Conservation (phyloP, 2,797 vertebrate genomes). For the Myoxocephalus aenaeus region DNA sequence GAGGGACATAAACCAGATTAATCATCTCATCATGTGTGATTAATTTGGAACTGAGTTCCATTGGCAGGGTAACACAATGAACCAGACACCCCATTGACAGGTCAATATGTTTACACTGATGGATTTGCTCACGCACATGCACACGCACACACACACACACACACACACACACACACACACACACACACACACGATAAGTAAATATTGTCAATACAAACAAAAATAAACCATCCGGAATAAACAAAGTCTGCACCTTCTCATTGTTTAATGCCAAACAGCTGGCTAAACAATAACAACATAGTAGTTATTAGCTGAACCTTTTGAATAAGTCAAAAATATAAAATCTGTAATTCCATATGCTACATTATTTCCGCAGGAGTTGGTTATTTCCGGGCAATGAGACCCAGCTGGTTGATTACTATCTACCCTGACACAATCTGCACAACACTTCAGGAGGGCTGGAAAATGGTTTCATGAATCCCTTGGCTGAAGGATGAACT, state of each 20-base stretch:
- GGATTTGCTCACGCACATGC: slow-evolving; percentile 44
- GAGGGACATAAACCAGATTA: slow-evolving; percentile 76
- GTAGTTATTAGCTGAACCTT: background rate
- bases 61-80: slow-evolving; percentile 60
- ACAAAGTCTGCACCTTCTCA: background rate
- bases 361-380: background rate
- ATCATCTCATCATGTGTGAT: slow-evolving; percentile 83
- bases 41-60: slow-evolving; percentile 70
- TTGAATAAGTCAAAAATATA: background rate
- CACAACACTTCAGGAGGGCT: slow-evolving; percentile 1
- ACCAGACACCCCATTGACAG: slow-evolving; percentile 71
- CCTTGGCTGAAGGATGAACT: background rate
- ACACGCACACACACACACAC: slow-evolving; percentile 3
- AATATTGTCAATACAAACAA: background rate
- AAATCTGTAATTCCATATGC: background rate
- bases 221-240: background rate
- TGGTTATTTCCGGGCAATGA: background rate
- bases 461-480: background rate
- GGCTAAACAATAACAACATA: background rate
- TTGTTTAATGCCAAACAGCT: background rate
- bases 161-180: background rate
- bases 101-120: slow-evolving; percentile 79
- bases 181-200: background rate
- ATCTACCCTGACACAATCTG: slow-evolving; percentile 1
- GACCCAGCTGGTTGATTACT: background rate